Evolutionary conservation across 2,797 vertebrate genomes (phyloP).

Genomic region (Poeciliopsis infans): DNA sequence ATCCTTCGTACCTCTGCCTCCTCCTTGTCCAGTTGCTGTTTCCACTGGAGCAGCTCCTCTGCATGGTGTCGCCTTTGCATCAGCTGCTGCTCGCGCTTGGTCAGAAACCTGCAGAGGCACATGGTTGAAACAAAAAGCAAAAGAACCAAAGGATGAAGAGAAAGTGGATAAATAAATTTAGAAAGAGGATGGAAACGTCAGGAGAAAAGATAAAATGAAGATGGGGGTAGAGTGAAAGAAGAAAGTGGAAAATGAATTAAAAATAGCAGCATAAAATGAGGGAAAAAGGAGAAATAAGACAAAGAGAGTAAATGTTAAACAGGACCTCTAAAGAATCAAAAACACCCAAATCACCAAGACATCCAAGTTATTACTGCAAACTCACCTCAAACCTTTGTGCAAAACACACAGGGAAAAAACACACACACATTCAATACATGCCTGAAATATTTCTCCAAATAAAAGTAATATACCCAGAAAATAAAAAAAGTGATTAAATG

Average conservation of each 20-base stretch:
- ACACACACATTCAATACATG: slow-evolving; percentile 53
- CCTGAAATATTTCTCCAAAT: slow-evolving; percentile 45
- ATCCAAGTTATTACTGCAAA: slow-evolving; percentile 55
- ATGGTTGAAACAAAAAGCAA: slow-evolving; percentile 30
- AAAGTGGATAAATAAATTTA: slow-evolving; percentile 11
- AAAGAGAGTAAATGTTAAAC: slow-evolving; percentile 44
- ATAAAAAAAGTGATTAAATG: slow-evolving; percentile 40
- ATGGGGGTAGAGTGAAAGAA: slow-evolving; percentile 3
- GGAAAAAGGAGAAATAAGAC: slow-evolving; percentile 34
- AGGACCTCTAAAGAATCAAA: slow-evolving; percentile 31
- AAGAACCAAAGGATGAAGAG: slow-evolving; percentile 22
- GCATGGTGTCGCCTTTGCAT: slow-evolving; percentile 93
- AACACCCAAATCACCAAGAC: slow-evolving; percentile 50
- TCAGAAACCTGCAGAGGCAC: slow-evolving; percentile 87
- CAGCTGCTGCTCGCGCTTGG: slow-evolving; percentile 94
- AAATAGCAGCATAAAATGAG: slow-evolving; percentile 2
- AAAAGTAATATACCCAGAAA: slow-evolving; percentile 38
- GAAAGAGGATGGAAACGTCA: slow-evolving; percentile 2
- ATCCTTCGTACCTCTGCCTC: slow-evolving; percentile 92
- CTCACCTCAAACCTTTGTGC: slow-evolving; percentile 55
- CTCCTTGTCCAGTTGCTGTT: slow-evolving; percentile 90
- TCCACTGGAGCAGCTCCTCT: slow-evolving; percentile 93
- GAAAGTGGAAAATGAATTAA: background rate
- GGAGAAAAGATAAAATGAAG: background rate
- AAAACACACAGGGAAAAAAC: slow-evolving; percentile 27